These are phyloP conservation scores for Mallotus villosus DNA, from an alignment of 2,797 vertebrate species.

Conservation along the genomic window DNA sequence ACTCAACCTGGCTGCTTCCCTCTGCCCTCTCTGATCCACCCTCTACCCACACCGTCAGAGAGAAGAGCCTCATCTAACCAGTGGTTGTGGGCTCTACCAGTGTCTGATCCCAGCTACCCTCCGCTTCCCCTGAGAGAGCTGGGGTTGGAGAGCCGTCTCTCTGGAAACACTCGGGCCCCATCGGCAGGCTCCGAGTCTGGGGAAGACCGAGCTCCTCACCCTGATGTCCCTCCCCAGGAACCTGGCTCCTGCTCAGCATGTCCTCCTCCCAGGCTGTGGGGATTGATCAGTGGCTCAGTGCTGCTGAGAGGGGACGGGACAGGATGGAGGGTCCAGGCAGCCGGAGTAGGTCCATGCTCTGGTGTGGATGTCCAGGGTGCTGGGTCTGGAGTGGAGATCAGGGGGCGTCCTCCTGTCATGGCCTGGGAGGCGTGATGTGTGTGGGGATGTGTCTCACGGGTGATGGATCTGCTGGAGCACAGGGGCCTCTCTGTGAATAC, in stretches of 20 bases:
- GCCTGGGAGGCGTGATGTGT: no score
- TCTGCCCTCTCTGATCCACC: conserved; percentile 32
- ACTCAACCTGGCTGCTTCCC: conserved; percentile 15
- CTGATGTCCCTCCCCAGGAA: conserved; percentile 22
- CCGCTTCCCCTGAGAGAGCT: conserved; percentile 35
- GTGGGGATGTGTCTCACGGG: no score
- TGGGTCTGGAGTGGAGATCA: no score
- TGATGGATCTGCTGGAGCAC: no score
- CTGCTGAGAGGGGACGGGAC: no score
- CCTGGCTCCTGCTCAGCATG: conserved; percentile 6
- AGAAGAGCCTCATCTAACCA: conserved; percentile 49
- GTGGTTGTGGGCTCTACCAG: conserved; percentile 24
- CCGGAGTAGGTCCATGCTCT: no score
- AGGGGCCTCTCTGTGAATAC: no score
- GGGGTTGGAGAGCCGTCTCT: conserved; percentile 30
- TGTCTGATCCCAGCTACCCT: conserved; percentile 42
- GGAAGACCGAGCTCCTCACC: conserved; percentile 9
- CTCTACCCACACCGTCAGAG: conserved; percentile 55
- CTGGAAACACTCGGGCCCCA: conserved; percentile 21
- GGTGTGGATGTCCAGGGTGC: no score
- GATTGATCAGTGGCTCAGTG: no score
- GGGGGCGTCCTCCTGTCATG: no score
- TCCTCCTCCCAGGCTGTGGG: background rate
- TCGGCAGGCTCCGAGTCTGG: conserved; percentile 13
- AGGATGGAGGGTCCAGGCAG: no score